Conservation (phyloP, 2,797 vertebrate species). For the Valencia hispanica region DNA sequence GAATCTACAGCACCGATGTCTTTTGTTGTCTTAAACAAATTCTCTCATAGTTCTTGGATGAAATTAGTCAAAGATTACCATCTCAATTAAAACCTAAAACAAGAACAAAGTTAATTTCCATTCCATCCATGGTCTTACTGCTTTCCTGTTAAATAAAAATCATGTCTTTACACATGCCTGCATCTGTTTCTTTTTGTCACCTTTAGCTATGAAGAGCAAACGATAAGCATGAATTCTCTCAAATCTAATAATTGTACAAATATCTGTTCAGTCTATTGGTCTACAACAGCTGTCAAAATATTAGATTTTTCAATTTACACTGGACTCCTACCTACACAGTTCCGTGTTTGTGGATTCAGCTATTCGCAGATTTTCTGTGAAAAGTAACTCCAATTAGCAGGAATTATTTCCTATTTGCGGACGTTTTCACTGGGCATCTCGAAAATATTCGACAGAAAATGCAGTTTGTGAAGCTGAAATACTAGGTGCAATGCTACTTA, state of each 20-base stretch:
- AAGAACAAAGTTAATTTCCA: not conserved
- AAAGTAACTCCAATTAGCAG: no score
- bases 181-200: not conserved
- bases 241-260: constrained; percentile 10
- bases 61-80: not conserved
- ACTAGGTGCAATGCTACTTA: no score
- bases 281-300: not conserved
- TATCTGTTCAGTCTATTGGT: constrained; percentile 3
- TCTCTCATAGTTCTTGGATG: not conserved
- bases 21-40: not conserved
- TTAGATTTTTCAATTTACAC: not conserved
- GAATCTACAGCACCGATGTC: not conserved
- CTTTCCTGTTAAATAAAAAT: not conserved
- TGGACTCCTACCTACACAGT: not conserved
- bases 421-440: not conserved
- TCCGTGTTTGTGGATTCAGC: not conserved
- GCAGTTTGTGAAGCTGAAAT: no score
- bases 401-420: not conserved
- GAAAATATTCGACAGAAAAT: no score
- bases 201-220: not conserved
- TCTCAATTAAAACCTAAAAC: not conserved
- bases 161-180: not conserved
- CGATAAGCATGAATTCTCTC: not conserved
- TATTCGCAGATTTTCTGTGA: not conserved
- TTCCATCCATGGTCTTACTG: not conserved